Conservation (phyloP, 2,888 invertebrate genomes). For the Coelopa pilipes region DNA sequence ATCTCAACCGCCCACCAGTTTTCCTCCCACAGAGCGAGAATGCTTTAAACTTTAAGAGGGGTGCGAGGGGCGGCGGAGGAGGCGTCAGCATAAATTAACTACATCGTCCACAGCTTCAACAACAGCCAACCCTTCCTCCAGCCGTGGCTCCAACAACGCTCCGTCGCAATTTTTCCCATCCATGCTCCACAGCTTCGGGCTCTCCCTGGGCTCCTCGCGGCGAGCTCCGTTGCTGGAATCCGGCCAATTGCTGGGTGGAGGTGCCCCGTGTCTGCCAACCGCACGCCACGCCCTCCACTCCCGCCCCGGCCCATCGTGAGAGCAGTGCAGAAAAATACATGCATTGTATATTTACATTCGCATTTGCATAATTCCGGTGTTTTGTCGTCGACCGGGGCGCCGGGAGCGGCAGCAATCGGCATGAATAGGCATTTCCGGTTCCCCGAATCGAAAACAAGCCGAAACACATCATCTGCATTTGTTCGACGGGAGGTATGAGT, state of each 20-base stretch:
- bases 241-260: constrained; percentile 9
- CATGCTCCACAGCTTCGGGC: no score
- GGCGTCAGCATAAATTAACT: background rate
- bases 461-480: constrained; percentile 30
- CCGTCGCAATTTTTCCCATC: no score
- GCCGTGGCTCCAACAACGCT: no score
- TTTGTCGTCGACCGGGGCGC: background rate
- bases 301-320: background rate
- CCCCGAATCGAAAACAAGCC: constrained; percentile 25
- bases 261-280: background rate
- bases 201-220: no score
- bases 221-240: background rate
- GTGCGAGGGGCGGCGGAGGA: background rate
- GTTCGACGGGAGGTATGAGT: background rate
- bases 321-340: background rate
- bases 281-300: background rate
- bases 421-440: constrained; percentile 26
- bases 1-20: no score
- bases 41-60: constrained; percentile 1
- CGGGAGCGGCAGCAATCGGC: background rate
- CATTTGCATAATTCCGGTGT: constrained; percentile 28
- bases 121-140: no score
- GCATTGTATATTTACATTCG: background rate
- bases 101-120: no score
- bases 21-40: background rate